These are phyloP conservation scores for Calidris pugnax DNA, from an alignment of 2,113 vertebrate genomes.

Conservation along the genomic window DNA sequence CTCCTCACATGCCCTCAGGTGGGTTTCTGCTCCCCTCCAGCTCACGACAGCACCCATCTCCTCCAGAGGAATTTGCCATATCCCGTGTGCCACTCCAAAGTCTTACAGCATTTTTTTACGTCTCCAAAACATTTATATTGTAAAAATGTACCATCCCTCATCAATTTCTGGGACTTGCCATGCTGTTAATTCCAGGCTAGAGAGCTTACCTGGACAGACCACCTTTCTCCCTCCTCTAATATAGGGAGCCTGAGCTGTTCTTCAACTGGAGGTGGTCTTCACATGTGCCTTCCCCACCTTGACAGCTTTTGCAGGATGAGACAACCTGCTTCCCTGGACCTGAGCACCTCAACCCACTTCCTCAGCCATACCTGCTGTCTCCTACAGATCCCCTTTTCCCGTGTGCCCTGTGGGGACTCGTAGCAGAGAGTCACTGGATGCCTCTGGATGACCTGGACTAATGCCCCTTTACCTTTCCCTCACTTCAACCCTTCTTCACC, in stretches of 20 bases:
- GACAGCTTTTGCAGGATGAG: not conserved
- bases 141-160: not conserved
- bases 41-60: not conserved
- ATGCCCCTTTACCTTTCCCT: not conserved
- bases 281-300: not conserved
- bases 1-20: not conserved
- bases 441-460: not conserved
- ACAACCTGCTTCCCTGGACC: not conserved
- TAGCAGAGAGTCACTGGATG: not conserved
- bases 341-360: not conserved
- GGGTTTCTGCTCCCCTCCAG: not conserved
- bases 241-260: not conserved
- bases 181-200: not conserved
- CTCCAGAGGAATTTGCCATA: not conserved
- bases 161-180: rapidly evolving
- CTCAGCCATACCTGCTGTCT: not conserved
- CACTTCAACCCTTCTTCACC: not conserved
- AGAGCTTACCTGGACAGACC: not conserved
- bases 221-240: not conserved
- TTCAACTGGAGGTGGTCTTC: not conserved
- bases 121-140: not conserved
- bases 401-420: rapidly evolving
- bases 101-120: not conserved
- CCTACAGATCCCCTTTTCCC: not conserved
- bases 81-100: not conserved